These are phyloP conservation scores for Galerucella pusilla DNA, from an alignment of 2,888 invertebrate species.

Conservation along the genomic window DNA sequence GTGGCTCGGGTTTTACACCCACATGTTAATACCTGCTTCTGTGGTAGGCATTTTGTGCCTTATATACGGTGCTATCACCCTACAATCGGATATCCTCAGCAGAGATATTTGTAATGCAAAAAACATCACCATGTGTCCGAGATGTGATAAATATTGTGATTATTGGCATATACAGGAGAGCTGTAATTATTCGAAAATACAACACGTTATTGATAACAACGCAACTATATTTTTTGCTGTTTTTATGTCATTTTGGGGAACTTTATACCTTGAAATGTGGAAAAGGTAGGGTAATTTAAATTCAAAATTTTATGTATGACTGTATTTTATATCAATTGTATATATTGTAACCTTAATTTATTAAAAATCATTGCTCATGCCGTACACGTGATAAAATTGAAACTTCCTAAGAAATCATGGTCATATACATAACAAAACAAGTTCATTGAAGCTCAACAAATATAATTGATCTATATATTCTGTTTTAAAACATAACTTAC, in stretches of 20 bases:
- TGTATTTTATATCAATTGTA: not conserved
- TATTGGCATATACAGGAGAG: constrained; percentile 79
- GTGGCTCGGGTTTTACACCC: constrained; percentile 88
- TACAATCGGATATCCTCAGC: constrained; percentile 65
- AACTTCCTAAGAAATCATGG: too few relatives aligned
- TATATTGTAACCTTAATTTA: not conserved
- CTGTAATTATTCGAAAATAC: constrained; percentile 77
- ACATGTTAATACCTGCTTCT: constrained; percentile 82
- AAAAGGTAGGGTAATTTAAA: constrained; percentile 67
- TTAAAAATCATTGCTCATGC: too few relatives aligned
- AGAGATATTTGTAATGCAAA: constrained; percentile 70
- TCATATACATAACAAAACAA: too few relatives aligned
- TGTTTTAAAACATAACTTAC: too few relatives aligned
- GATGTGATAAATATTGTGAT: constrained; percentile 80
- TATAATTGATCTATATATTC: too few relatives aligned
- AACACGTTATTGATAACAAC: constrained; percentile 86
- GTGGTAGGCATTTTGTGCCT: constrained; percentile 76
- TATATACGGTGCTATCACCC: constrained; percentile 69
- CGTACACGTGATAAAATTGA: too few relatives aligned
- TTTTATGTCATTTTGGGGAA: constrained; percentile 86
- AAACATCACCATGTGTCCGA: constrained; percentile 82
- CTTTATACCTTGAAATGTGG: constrained; percentile 85
- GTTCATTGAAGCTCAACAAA: too few relatives aligned
- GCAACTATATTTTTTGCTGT: constrained; percentile 82
- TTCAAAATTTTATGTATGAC: not conserved